These are phyloP conservation scores for Suricata suricatta DNA, from an alignment of 2,113 vertebrate species.

Conservation along the genomic window DNA sequence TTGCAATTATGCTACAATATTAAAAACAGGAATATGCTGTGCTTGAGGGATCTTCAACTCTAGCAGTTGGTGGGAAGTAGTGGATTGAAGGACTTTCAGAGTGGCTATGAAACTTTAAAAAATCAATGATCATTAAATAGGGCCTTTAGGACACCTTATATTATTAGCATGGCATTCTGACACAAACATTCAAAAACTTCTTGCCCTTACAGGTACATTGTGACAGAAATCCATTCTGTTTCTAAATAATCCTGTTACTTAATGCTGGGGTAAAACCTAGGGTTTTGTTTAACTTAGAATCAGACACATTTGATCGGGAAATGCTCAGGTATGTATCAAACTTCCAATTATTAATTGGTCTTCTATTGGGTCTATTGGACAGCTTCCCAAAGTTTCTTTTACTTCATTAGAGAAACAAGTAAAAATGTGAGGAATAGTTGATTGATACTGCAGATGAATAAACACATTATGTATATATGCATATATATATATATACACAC, in stretches of 20 bases:
- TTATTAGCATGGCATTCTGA: constrained; percentile 67
- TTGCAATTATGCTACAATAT: not conserved
- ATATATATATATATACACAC: not conserved
- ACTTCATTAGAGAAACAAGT: not conserved
- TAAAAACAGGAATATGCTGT: constrained; percentile 14
- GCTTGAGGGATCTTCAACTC: not conserved
- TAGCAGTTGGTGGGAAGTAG: constrained; percentile 58
- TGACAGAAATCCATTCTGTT: constrained; percentile 70
- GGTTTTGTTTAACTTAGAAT: constrained; percentile 61
- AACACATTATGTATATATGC: not conserved
- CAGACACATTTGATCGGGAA: constrained; percentile 42
- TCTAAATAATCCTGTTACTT: constrained; percentile 69
- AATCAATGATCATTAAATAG: constrained; percentile 61
- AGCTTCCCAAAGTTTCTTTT: constrained; percentile 11
- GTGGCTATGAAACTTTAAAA: constrained; percentile 57
- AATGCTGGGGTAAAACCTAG: constrained; percentile 59
- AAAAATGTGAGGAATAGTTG: not conserved
- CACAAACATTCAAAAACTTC: constrained; percentile 78
- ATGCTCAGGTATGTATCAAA: constrained; percentile 9
- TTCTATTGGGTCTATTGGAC: not conserved
- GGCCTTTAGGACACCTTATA: constrained; percentile 40
- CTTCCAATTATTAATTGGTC: not conserved
- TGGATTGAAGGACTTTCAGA: constrained; percentile 19
- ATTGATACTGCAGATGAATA: not conserved
- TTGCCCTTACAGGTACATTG: constrained; percentile 55